These are phyloP conservation scores for Pedetes capensis DNA, from an alignment of 2,113 vertebrate species.

Conservation along the genomic window DNA sequence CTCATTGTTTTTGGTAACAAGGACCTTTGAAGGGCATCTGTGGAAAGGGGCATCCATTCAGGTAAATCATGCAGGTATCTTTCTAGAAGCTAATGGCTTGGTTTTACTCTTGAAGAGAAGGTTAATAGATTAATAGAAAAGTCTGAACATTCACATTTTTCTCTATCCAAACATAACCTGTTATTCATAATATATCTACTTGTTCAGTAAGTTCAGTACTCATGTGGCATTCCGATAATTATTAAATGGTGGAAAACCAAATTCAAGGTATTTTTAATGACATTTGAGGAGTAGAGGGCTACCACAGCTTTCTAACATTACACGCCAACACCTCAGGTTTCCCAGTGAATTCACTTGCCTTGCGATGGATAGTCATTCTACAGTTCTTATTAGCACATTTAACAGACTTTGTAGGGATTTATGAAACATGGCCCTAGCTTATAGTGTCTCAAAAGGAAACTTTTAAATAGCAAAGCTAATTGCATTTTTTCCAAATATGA, in stretches of 20 bases:
- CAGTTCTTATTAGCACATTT: constrained; percentile 12
- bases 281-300: not conserved
- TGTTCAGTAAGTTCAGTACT: constrained; percentile 8
- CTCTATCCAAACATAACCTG: not conserved
- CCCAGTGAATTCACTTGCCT: not conserved
- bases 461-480: constrained; percentile 5
- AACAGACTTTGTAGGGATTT: not conserved
- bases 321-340: not conserved
- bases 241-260: not conserved
- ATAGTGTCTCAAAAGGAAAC: not conserved
- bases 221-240: not conserved
- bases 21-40: not conserved
- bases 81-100: not conserved
- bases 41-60: not conserved
- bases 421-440: not conserved
- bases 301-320: not conserved
- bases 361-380: not conserved
- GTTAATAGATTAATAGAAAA: constrained; percentile 3
- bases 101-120: not conserved
- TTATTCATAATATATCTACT: constrained; percentile 42
- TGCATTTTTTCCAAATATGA: not conserved
- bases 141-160: not conserved
- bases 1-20: not conserved
- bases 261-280: constrained; percentile 22
- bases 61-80: not conserved